Evolutionary conservation across 2,797 vertebrate genomes (phyloP).

Genomic region (Anguilla obscura): DNA sequence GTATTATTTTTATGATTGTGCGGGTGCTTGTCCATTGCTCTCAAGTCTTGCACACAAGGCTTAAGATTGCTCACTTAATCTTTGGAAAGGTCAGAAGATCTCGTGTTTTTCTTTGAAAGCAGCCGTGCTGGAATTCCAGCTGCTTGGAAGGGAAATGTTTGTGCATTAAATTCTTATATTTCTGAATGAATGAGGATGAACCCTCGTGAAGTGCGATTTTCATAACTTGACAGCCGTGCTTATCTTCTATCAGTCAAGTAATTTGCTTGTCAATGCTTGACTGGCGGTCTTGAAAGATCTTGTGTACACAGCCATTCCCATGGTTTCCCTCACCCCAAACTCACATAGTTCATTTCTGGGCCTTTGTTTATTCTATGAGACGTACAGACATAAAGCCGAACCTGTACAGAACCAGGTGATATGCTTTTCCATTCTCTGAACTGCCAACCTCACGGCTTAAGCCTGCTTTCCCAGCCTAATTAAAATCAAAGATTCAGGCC

Average conservation of each 20-base stretch:
- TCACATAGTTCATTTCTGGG: not conserved
- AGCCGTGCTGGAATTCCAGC: not conserved
- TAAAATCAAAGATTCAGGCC: conserved; percentile 17
- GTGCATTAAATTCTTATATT: not conserved
- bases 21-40: not conserved
- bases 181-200: too few species aligned
- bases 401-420: not conserved
- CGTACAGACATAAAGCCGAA: not conserved
- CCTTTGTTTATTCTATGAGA: not conserved
- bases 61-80: not conserved
- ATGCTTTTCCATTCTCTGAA: not conserved
- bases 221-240: not conserved
- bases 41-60: not conserved
- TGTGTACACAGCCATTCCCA: not conserved
- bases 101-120: not conserved
- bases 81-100: not conserved
- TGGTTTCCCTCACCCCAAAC: not conserved
- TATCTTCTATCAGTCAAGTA: not conserved
- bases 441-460: not conserved
- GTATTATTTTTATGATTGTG: not conserved
- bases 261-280: not conserved
- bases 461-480: not conserved
- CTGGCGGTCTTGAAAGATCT: not conserved
- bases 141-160: not conserved
- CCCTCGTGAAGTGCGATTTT: too few species aligned